Evolutionary conservation across 2,113 vertebrate species (phyloP).

Genomic region (Pelobates fuscus): DNA sequence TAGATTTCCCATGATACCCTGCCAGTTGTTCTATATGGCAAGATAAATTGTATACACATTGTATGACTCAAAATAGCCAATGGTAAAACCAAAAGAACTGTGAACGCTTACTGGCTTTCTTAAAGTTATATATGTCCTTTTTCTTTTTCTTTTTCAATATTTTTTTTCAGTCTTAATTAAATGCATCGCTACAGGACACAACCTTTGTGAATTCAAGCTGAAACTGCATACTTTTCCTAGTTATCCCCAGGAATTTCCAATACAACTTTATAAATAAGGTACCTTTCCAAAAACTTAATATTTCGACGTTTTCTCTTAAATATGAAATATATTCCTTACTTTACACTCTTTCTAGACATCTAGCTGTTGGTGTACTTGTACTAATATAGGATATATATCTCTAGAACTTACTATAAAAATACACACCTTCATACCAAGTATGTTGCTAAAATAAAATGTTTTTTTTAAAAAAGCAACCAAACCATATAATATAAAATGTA

Average conservation of each 20-base stretch:
- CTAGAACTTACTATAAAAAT: conserved; percentile 69
- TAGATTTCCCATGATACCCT: no score
- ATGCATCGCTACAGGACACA: neutral
- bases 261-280: conserved; percentile 74
- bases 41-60: no score
- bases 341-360: conserved; percentile 70
- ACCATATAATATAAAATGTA: conserved; percentile 60
- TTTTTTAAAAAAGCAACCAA: conserved; percentile 67
- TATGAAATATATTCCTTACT: conserved; percentile 73
- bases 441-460: conserved; percentile 67
- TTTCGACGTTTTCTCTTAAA: conserved; percentile 66
- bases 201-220: neutral
- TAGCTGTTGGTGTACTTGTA: conserved; percentile 70
- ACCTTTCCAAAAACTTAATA: conserved; percentile 53
- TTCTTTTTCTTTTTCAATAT: no score
- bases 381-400: conserved; percentile 74
- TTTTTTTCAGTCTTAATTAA: neutral
- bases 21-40: no score
- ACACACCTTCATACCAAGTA: conserved; percentile 76
- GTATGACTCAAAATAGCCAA: no score
- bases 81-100: no score
- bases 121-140: no score
- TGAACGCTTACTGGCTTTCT: no score
- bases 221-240: neutral
- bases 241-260: conserved; percentile 68